A percentile compares a stretch with the other conserved stretches of the same genome.
Conservation (phyloP, 2,113 vertebrate genomes). For the Microtus montanus region DNA sequence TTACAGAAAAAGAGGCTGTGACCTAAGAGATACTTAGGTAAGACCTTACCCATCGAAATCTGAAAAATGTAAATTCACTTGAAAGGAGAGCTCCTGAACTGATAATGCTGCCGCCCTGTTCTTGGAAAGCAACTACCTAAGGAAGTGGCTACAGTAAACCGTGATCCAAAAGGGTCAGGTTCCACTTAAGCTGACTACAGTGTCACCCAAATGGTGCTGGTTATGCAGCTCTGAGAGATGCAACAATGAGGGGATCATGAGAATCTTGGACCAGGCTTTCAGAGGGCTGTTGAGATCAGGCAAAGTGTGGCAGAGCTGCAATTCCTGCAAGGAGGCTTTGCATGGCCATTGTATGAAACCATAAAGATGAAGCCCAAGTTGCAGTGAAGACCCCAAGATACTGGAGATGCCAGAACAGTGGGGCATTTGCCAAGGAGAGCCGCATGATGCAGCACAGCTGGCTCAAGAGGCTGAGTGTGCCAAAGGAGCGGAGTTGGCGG, state of each 20-base stretch:
- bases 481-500: neutral
- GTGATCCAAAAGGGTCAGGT: neutral
- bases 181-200: neutral
- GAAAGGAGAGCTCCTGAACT: neutral
- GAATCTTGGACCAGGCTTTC: neutral
- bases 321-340: neutral
- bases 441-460: neutral
- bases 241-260: neutral
- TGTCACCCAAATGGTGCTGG: neutral
- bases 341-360: neutral
- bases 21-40: neutral
- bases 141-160: no score
- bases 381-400: neutral
- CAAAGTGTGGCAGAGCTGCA: no score
- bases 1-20: neutral
- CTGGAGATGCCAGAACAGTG: neutral
- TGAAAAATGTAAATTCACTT: neutral
- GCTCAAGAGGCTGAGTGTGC: neutral
- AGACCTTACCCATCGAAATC: neutral
- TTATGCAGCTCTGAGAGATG: neutral
- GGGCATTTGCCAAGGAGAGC: neutral
- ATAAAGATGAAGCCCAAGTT: neutral
- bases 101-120: neutral
- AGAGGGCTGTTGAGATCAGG: neutral
- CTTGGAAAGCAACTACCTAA: neutral